Evolutionary conservation across 2,113 vertebrate species (phyloP).

Genomic region (Saguinus imperator): DNA sequence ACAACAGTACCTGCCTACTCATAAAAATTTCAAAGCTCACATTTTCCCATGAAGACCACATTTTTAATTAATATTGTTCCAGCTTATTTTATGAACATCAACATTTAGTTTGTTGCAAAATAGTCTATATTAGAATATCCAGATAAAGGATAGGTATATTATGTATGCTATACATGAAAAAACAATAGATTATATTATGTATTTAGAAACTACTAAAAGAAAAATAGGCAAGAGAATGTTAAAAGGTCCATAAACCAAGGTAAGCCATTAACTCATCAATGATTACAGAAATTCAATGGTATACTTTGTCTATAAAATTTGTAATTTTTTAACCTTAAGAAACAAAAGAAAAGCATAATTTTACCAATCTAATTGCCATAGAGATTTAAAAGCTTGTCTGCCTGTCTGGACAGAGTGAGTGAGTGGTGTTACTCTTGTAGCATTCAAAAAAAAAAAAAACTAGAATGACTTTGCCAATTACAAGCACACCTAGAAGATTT

Average conservation of each 20-base stretch:
- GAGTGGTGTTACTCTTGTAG: neutral
- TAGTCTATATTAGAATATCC: neutral
- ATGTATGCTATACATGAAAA: neutral
- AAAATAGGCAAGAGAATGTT: neutral
- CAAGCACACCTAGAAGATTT: neutral
- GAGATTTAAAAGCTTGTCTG: neutral
- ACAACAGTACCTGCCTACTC: neutral
- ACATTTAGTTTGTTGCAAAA: neutral
- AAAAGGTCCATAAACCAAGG: neutral
- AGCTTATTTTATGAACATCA: neutral
- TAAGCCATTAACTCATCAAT: neutral
- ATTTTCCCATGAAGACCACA: neutral
- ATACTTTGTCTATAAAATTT: neutral
- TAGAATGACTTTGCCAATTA: neutral
- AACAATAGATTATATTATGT: neutral
- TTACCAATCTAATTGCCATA: neutral
- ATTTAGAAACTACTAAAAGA: neutral
- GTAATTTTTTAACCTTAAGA: neutral
- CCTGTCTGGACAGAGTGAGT: too few relatives aligned
- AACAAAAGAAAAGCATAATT: neutral
- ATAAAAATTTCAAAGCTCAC: constrained; percentile 9
- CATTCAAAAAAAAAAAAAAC: neutral
- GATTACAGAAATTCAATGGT: neutral
- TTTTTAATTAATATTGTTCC: neutral
- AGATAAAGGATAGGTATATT: neutral